Conservation (phyloP, 2,113 vertebrate genomes). For the Zonotrichia leucophrys region DNA sequence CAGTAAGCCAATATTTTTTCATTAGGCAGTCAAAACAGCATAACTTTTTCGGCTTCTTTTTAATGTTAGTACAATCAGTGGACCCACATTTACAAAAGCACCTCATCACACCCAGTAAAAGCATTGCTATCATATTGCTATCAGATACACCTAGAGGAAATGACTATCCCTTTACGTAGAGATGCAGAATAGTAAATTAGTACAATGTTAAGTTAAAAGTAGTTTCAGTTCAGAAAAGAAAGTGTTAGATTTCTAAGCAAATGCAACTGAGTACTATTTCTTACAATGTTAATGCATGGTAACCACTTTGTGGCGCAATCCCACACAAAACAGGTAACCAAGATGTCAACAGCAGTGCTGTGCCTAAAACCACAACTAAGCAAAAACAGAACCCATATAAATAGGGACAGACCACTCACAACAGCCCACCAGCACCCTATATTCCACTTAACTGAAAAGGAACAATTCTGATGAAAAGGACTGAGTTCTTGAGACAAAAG, state of each 20-base stretch:
- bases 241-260: background rate
- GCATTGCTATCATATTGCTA: background rate
- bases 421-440: background rate
- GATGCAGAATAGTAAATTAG: background rate
- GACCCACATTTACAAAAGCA: background rate
- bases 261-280: background rate
- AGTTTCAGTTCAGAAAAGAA: background rate
- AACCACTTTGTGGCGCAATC: background rate
- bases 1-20: background rate
- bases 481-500: background rate
- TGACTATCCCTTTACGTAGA: background rate
- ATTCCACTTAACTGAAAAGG: background rate
- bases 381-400: background rate
- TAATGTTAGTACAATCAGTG: background rate
- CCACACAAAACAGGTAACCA: background rate
- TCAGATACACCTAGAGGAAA: background rate
- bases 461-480: background rate
- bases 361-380: background rate
- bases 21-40: background rate
- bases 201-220: background rate
- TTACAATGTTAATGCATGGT: too few species aligned
- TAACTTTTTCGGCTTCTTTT: background rate
- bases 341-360: background rate
- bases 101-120: background rate
- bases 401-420: background rate